Percentiles rank a stretch among this genome's conserved stretches.
phyloP scores from a whole-genome alignment of 2,797 vertebrate genomes.

The Eupleurogrammus muticus region DNA sequence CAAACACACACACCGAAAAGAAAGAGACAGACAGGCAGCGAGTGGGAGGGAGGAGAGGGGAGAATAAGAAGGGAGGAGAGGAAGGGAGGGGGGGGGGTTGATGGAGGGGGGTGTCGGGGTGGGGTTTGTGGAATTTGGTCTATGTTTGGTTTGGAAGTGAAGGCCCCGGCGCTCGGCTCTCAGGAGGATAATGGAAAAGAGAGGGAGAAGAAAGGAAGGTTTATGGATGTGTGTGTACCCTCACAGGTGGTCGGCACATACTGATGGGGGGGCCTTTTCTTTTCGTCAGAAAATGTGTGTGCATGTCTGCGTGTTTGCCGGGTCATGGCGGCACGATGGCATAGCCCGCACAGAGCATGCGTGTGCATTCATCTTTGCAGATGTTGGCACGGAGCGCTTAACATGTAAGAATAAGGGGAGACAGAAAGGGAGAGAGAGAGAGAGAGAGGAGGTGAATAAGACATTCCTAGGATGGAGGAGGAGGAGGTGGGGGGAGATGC shows the following conservation, averaged over 20 bases:
- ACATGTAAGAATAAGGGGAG: conserved; percentile 29
- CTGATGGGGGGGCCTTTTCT: conserved; percentile 47
- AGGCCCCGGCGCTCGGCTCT: conserved; percentile 74
- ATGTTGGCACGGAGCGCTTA: conserved; percentile 53
- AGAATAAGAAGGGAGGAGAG: conserved; percentile 25
- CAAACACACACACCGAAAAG: conserved; percentile 45
- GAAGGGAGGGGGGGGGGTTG: conserved; percentile 6
- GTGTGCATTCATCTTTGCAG: conserved; percentile 50
- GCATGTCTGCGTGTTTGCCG: conserved; percentile 5
- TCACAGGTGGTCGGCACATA: conserved; percentile 71
- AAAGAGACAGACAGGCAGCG: conserved; percentile 19
- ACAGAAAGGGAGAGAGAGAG: no score
- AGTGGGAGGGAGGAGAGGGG: conserved; percentile 30
- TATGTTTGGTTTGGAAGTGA: conserved; percentile 86
- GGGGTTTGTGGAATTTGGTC: conserved; percentile 80
- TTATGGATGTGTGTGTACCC: conserved; percentile 67
- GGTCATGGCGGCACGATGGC: conserved; percentile 27
- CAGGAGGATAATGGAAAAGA: conserved; percentile 78
- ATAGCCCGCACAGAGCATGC: conserved; percentile 39
- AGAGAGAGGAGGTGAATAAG: conserved; percentile 73
- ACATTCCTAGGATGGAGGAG: conserved; percentile 71
- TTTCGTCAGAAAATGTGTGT: conserved; percentile 26
- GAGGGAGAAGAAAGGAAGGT: conserved; percentile 71
- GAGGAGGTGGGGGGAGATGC: conserved; percentile 27
- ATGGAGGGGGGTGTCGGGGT: conserved; percentile 46